Conservation (phyloP, 2,113 vertebrate genomes). For the Eptesicus fuscus region DNA sequence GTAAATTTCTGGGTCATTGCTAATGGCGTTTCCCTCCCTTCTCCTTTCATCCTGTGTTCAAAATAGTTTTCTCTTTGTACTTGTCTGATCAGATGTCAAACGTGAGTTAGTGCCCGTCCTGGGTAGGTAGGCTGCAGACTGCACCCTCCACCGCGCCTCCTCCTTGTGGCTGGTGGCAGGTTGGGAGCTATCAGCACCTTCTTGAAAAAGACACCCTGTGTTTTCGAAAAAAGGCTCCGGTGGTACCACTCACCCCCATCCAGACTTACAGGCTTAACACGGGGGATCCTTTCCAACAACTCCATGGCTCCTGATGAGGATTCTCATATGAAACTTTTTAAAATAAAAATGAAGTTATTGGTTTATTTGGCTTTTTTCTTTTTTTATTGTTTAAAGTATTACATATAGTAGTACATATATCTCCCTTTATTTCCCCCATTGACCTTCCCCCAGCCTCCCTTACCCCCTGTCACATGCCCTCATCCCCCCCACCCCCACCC, state of each 20-base stretch:
- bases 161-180: background rate
- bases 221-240: background rate
- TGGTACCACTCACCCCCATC: background rate
- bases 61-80: background rate
- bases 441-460: too few relatives aligned
- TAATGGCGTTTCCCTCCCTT: conserved; percentile 4
- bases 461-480: too few relatives aligned
- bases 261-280: background rate
- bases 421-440: too few relatives aligned
- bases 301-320: background rate
- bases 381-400: too few relatives aligned
- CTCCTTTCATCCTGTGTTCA: background rate
- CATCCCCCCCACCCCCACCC: too few relatives aligned
- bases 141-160: background rate
- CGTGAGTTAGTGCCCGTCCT: background rate
- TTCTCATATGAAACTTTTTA: background rate
- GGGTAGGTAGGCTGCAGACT: background rate
- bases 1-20: conserved; percentile 36
- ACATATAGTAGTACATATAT: too few relatives aligned
- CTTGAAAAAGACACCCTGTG: background rate
- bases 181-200: background rate
- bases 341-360: background rate
- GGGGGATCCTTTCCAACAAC: background rate
- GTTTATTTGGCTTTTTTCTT: background rate
- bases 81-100: background rate